Evolutionary conservation across 1,140 invertebrate species (phyloP).

Genomic region (Callitettix versicolor): DNA sequence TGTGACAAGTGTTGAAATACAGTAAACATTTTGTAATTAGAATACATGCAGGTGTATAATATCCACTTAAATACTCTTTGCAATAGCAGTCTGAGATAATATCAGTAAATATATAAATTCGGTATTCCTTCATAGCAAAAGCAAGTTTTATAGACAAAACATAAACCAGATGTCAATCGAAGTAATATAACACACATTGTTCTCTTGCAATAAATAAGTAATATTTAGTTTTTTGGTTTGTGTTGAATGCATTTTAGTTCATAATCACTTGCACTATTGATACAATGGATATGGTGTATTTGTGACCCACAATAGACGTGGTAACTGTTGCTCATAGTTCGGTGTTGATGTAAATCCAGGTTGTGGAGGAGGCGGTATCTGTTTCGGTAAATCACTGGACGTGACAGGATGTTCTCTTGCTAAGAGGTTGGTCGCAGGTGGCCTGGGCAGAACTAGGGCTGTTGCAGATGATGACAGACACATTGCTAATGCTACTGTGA

Average conservation of each 20-base stretch:
- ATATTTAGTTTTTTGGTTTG: constrained; percentile 42
- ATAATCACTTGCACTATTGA: constrained; percentile 6
- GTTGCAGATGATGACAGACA: not conserved
- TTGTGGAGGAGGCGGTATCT: constrained; percentile 36
- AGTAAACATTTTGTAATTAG: too few species aligned
- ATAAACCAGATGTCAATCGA: too few species aligned
- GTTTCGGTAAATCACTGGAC: constrained; percentile 37
- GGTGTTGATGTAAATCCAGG: constrained; percentile 23
- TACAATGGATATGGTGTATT: constrained; percentile 6
- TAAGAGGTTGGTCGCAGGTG: constrained; percentile 30
- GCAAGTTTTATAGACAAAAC: too few species aligned
- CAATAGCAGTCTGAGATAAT: too few species aligned
- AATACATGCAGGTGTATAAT: too few species aligned
- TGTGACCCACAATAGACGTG: constrained; percentile 3
- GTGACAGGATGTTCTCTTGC: constrained; percentile 31
- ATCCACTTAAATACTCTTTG: too few species aligned
- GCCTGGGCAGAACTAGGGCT: constrained; percentile 35
- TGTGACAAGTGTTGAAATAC: too few species aligned
- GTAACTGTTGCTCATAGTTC: constrained; percentile 17
- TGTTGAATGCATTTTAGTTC: constrained; percentile 52
- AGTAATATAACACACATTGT: too few species aligned
- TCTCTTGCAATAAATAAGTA: too few species aligned
- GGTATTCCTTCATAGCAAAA: too few species aligned
- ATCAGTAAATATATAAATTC: too few species aligned
- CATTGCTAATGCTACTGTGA: not conserved